These are phyloP conservation scores for Tonatia bakeri DNA, from an alignment of 2,113 vertebrate genomes.

Conservation along the genomic window DNA sequence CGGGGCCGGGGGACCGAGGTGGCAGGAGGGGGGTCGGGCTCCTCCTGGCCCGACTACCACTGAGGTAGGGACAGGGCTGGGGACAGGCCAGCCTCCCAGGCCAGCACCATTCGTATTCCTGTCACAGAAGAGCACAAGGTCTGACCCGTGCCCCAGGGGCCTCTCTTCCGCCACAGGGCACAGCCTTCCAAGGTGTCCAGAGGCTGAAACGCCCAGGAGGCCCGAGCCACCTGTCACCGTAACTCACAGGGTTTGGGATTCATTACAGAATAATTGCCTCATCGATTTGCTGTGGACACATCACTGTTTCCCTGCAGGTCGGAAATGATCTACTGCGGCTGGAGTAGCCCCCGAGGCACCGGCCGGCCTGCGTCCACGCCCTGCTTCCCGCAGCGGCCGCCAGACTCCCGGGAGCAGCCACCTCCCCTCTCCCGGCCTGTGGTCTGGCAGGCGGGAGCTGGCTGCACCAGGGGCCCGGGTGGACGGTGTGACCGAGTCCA, in stretches of 20 bases:
- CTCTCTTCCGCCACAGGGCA: no score
- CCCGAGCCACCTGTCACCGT: not conserved
- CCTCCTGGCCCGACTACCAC: not conserved
- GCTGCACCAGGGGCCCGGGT: not conserved
- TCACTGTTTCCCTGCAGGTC: conserved; percentile 31
- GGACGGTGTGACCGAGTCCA: no score
- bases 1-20: no score
- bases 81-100: not conserved
- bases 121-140: rapidly evolving
- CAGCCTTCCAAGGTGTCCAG: conserved; percentile 13
- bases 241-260: conserved; percentile 49
- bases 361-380: rapidly evolving
- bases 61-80: not conserved
- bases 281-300: conserved; percentile 51
- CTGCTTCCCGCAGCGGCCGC: not conserved
- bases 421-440: not conserved
- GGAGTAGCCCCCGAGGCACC: not conserved
- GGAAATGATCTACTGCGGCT: not conserved
- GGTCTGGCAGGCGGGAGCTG: not conserved
- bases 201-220: not conserved
- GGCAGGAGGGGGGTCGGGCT: not conserved
- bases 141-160: not conserved
- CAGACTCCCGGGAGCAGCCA: not conserved
- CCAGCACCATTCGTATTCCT: rapidly evolving
- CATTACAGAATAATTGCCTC: conserved; percentile 48